phyloP scores from a whole-genome alignment of 2,113 vertebrate genomes.

The Cariama cristata region DNA sequence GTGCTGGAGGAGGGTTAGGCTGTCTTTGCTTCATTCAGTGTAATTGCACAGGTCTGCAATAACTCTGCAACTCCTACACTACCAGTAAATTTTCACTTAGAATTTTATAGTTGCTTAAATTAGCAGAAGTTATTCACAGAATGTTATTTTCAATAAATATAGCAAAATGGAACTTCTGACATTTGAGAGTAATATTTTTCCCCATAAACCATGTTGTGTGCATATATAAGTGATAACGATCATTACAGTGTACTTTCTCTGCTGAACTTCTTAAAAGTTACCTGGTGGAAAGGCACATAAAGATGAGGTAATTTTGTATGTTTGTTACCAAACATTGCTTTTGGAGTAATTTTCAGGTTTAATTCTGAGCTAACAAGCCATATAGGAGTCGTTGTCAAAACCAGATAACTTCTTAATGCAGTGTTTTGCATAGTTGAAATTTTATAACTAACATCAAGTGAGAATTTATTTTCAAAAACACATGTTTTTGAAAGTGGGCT shows the following conservation, averaged over 20 bases:
- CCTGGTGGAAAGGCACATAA: background rate
- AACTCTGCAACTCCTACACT: background rate
- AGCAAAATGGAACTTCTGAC: background rate
- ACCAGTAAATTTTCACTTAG: constrained; percentile 1
- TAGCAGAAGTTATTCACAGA: constrained; percentile 9
- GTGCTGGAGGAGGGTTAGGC: background rate
- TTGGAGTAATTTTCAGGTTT: background rate
- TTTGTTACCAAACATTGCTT: background rate
- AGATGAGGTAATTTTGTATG: background rate
- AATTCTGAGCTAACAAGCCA: background rate
- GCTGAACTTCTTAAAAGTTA: background rate
- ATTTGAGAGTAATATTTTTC: background rate
- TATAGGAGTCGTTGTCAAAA: background rate
- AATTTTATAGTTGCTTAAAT: constrained; percentile 36
- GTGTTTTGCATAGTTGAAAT: background rate
- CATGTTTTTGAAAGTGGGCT: background rate
- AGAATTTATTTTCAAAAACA: background rate
- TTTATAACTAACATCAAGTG: background rate
- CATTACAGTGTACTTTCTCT: background rate
- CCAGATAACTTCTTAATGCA: background rate
- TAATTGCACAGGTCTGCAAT: background rate
- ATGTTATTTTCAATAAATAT: background rate
- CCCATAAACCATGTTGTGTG: background rate
- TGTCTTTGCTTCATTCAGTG: background rate
- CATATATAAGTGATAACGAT: background rate